Base-by-base conservation (phyloP, 2,888 invertebrate genomes). In the Drosophila flavopinicola region DNA sequence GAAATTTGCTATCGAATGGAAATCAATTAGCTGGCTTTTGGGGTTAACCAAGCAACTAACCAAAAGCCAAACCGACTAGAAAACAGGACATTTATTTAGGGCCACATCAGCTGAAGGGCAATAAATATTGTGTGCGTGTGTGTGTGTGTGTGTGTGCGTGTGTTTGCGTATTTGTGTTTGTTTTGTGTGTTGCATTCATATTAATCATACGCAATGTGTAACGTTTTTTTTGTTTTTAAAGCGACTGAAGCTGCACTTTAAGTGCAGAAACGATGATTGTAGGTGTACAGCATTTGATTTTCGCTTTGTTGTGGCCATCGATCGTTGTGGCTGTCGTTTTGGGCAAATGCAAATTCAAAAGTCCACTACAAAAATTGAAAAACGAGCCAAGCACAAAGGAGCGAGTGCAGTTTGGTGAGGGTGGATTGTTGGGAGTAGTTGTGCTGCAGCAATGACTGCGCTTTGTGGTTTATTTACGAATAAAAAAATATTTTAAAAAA, bases 291-390 rank as follows among this genome's bases (percentile, higher is more conserved):
- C 10, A 10, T 32, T 44, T 35, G 39, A 15, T 33, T 13, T 15
- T 35, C 45, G 54, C 75, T 68, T 78, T 78, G 78, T 78, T 78
- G 66, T 44, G 54, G 71, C n/a, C n/a, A n/a, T 68, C 24, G 58
- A 15, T n/a, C 23, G 29, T 10, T 29, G 61, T 5, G n/a, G 41
- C 9, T 44, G 42, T 9, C n/a, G 42, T 5, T 64, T 65, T 68
- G 82, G 66, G 58, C 66, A 71, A 86, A 80, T 80, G 80, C 87
- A 80, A 86, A 80, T 80, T 80, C 78, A 63, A 79, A 84, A 86
- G 77, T 69, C 70, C 59, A 73, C 56, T 65, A 59, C 48, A 78
- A 49, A 75, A 60, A 63, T 49, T 57, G 60, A 75, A 56, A 75
- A 64, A 58, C 47, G 48, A 65, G 39, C 23, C 39, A 32, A 15